Percentiles rank a stretch among this genome's conserved stretches.
Conservation (phyloP, 1,140 invertebrate species). For the Papilio polyxenes region DNA sequence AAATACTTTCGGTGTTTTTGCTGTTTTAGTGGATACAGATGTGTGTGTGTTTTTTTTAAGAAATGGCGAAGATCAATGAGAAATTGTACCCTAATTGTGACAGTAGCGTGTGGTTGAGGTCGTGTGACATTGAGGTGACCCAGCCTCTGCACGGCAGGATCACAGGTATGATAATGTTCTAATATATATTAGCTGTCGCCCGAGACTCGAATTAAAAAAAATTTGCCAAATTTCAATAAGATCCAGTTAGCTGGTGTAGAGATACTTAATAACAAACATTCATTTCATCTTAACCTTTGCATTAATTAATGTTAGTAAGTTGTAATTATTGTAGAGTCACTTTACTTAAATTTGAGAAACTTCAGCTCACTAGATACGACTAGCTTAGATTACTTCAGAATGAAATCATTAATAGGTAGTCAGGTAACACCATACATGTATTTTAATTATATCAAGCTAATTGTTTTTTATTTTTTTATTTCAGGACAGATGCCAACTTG, state of each 20-base stretch:
- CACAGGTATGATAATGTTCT: conserved; percentile 74
- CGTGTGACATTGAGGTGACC: conserved; percentile 86
- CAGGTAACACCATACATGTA: background rate
- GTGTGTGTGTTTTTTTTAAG: background rate
- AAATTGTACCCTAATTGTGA: conserved; percentile 85
- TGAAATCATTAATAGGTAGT: background rate
- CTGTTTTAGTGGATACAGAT: background rate
- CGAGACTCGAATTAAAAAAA: too few relatives aligned
- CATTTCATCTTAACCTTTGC: too few relatives aligned
- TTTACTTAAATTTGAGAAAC: too few relatives aligned
- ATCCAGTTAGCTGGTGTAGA: too few relatives aligned
- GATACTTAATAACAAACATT: too few relatives aligned
- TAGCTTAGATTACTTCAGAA: background rate
- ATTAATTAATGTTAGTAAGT: too few relatives aligned
- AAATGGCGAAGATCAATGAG: conserved; percentile 26
- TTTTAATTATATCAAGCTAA: background rate
- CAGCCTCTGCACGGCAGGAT: conserved; percentile 83
- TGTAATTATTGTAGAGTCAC: too few relatives aligned
- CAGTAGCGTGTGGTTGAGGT: conserved; percentile 86
- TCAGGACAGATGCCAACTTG: conserved; percentile 87
- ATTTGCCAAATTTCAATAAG: too few relatives aligned
- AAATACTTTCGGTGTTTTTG: background rate
- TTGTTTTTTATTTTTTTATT: conserved; percentile 37
- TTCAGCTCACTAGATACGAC: too few relatives aligned
- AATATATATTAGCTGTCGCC: too few relatives aligned